Base-by-base conservation (phyloP, 2,888 invertebrate species). In the Hydropsyche betteni region DNA sequence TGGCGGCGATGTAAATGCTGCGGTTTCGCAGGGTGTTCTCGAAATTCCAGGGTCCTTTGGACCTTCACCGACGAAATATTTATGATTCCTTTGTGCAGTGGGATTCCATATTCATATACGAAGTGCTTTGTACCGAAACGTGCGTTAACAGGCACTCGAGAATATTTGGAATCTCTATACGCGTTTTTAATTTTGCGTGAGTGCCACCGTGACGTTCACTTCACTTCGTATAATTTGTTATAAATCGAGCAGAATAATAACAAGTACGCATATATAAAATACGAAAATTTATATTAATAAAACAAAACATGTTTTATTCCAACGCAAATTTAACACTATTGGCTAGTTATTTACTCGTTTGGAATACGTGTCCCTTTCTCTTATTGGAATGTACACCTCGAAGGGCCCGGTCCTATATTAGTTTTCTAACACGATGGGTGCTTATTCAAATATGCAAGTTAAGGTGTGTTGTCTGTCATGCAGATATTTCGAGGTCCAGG, bases 71-170 rank as follows among this genome's bases (percentile, higher is more conserved):
- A 8, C 38, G 58, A 72, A 72, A 72, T 61, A 61, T 72, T 72
- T 61, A 61, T 72, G 61, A 58, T 50, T 36, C 72, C 72, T 72
- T 72, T 72, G 58, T 72, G 61, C 72, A 72, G 5, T 36, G 38
- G 38, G 61, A 72, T 72, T 58, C 72, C 72, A 72, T 55, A 58
- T 72, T 72, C 58, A 72, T 72, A 72, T 16, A 72, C 24, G 24
- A 24, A 24, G 24, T 24, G 55, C 16, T 61, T 58, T 72, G 58
- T 58, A 24, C 58, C 14, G 58, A 24, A 58, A 8, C 16, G 34
- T 34, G 64, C 34, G 64, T 55, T 52, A 53, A 24, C 52, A 24
- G 53, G 34, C 33, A 24, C 53, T 16, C 8, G 53, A 53, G 51
- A 70, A 70, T 70, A 70, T 70, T 70, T 70, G 51, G 34, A 53